These are phyloP conservation scores for Taxidea taxus DNA, from an alignment of 2,113 vertebrate genomes.

Conservation along the genomic window DNA sequence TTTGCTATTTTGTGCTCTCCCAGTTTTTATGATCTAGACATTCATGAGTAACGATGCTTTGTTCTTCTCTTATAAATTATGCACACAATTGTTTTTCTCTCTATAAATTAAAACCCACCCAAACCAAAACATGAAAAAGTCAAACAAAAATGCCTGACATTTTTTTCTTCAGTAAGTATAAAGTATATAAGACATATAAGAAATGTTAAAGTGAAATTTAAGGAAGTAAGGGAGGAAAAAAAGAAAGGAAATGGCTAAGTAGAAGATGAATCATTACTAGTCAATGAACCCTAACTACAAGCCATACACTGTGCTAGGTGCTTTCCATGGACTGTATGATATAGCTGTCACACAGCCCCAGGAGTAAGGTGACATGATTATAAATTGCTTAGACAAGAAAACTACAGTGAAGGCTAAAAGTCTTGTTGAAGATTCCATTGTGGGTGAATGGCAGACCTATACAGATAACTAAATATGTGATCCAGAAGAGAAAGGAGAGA, in stretches of 20 bases:
- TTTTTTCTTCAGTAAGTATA: neutral
- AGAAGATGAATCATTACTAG: neutral
- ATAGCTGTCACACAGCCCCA: too few relatives aligned
- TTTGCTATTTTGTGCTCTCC: neutral
- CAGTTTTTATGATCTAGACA: neutral
- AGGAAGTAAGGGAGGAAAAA: neutral
- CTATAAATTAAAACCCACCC: neutral
- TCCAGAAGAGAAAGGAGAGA: neutral
- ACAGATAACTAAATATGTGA: neutral
- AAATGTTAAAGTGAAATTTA: neutral
- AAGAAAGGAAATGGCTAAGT: neutral
- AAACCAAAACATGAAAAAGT: neutral
- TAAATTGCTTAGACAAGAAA: neutral
- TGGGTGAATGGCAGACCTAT: neutral
- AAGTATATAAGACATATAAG: neutral
- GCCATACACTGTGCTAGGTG: neutral
- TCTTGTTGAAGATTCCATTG: neutral
- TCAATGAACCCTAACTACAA: neutral
- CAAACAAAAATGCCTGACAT: neutral
- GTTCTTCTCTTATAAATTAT: neutral
- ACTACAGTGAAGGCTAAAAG: neutral
- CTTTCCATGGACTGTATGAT: neutral
- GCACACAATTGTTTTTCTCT: neutral
- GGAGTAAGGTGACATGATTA: rapidly evolving
- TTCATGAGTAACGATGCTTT: neutral